Conservation (phyloP, 1,140 invertebrate species). For the Nephila pilipes region DNA sequence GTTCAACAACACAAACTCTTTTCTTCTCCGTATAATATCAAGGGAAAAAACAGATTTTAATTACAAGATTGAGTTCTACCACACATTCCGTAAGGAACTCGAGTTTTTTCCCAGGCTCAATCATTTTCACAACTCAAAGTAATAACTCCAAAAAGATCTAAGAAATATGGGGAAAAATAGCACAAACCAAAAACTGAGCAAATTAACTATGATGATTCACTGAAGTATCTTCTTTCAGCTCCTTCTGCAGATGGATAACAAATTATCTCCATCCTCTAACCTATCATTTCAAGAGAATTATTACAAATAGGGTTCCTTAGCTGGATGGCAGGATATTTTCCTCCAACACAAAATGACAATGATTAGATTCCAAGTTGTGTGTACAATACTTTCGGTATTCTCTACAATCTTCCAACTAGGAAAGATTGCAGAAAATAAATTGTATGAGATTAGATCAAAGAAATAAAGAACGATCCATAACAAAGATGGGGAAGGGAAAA, state of each 20-base stretch:
- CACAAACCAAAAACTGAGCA: background rate
- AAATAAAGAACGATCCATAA: conserved; percentile 42
- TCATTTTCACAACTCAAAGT: no score
- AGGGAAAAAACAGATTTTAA: no score
- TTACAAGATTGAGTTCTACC: no score
- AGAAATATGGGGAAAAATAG: background rate
- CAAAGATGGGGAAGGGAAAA: background rate
- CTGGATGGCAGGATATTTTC: background rate
- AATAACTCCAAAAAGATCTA: no score
- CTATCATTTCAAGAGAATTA: background rate
- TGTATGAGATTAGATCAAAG: conserved; percentile 39
- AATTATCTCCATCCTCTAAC: background rate
- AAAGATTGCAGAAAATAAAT: conserved; percentile 28
- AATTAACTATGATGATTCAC: background rate
- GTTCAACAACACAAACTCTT: no score
- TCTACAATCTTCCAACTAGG: conserved; percentile 23
- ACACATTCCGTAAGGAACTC: no score
- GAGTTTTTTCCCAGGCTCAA: no score
- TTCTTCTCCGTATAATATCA: no score
- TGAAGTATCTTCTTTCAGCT: background rate
- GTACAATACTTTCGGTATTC: conserved; percentile 5
- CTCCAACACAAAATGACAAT: conserved; percentile 26
- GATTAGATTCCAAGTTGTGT: conserved; percentile 18
- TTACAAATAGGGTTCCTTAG: background rate
- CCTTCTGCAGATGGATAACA: background rate